These are phyloP conservation scores for Eleutherodactylus coqui DNA, from an alignment of 2,797 vertebrate genomes.

Conservation along the genomic window DNA sequence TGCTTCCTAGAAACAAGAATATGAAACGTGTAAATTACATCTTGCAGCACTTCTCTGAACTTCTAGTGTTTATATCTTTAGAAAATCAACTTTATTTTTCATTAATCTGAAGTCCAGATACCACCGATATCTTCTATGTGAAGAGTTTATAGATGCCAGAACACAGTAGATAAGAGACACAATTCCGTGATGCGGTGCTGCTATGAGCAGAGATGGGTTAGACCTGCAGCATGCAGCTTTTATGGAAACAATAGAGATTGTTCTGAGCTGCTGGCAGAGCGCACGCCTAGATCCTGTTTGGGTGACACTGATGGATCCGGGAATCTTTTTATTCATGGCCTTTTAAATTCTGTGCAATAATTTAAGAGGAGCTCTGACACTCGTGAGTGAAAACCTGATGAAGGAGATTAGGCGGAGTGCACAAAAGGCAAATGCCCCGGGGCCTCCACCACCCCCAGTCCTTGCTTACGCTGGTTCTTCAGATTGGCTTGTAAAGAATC, in stretches of 20 bases:
- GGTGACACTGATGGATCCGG: conserved; percentile 29
- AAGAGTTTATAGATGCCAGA: not conserved
- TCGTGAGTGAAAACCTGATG: not conserved
- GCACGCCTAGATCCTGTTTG: conserved; percentile 19
- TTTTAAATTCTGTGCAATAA: not conserved
- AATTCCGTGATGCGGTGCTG: not conserved
- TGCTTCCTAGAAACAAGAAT: not conserved
- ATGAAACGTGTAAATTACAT: not conserved
- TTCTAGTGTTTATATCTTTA: not conserved
- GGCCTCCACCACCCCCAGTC: not conserved
- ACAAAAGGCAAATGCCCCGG: not conserved
- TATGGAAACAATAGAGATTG: not conserved
- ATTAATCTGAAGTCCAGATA: not conserved
- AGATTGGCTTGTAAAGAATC: no score
- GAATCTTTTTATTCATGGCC: not conserved
- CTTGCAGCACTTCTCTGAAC: not conserved
- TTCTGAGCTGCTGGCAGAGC: not conserved
- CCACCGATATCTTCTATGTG: not conserved
- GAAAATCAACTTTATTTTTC: not conserved
- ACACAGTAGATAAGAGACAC: not conserved
- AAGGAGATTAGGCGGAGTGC: not conserved
- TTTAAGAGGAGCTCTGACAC: not conserved
- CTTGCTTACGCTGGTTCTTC: no score
- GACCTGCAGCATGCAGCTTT: not conserved
- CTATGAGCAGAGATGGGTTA: not conserved